These are phyloP conservation scores for Suricata suricatta DNA, from an alignment of 2,113 vertebrate genomes.

Conservation along the genomic window DNA sequence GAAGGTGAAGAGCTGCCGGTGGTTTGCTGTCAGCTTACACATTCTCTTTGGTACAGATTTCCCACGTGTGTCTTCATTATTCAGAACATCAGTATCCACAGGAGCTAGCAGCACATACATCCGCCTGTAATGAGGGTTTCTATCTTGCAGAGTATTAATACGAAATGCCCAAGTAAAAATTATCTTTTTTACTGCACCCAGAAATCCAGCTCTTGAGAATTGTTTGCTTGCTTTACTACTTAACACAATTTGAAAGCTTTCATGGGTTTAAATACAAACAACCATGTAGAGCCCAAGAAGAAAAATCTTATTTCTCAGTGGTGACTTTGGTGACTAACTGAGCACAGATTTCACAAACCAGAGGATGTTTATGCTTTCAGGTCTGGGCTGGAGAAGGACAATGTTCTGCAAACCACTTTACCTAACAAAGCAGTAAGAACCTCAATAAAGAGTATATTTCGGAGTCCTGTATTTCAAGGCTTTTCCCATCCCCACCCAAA, in stretches of 20 bases:
- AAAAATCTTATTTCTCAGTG: neutral
- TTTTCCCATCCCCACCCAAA: neutral
- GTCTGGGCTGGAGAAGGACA: neutral
- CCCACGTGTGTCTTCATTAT: neutral
- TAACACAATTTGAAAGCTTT: conserved; percentile 2
- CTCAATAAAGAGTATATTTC: neutral
- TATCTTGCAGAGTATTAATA: neutral
- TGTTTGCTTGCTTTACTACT: neutral
- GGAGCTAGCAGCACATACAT: neutral
- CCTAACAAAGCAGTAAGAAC: neutral
- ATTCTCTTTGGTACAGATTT: neutral
- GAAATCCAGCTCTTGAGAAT: neutral
- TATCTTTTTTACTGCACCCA: neutral
- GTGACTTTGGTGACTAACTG: neutral
- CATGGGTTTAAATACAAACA: neutral
- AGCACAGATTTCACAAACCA: neutral
- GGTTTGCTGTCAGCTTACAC: neutral
- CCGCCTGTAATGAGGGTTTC: neutral
- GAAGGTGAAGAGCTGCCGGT: neutral
- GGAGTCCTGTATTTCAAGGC: neutral
- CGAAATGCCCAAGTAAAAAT: neutral
- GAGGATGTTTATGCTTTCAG: neutral
- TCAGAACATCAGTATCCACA: neutral
- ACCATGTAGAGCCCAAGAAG: neutral
- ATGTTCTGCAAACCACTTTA: neutral